Conservation (phyloP, 1,140 invertebrate genomes). For the Cotesia vestalis region DNA sequence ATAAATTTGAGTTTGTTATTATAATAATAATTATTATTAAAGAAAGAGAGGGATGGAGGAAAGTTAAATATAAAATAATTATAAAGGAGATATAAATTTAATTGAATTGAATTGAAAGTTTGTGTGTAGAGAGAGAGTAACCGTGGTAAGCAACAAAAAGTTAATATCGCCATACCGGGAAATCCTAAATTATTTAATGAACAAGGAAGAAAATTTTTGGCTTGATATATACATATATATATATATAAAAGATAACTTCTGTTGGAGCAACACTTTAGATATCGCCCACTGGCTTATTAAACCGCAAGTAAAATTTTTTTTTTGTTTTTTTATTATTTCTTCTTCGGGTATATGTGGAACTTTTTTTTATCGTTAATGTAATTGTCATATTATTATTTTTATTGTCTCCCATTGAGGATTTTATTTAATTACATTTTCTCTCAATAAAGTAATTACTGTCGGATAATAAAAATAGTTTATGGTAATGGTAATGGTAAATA, state of each 20-base stretch:
- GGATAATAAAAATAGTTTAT: too few species aligned
- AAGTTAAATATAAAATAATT: too few species aligned
- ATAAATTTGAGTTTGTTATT: too few species aligned
- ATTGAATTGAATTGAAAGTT: neutral
- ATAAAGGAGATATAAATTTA: too few species aligned
- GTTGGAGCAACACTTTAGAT: neutral
- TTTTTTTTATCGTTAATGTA: constrained; percentile 10
- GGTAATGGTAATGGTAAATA: neutral
- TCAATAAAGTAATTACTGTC: too few species aligned
- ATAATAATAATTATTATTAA: too few species aligned
- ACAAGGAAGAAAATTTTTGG: too few species aligned
- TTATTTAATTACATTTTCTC: constrained; percentile 2
- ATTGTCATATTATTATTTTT: constrained; percentile 27
- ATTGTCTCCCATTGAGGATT: neutral
- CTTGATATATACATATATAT: too few species aligned
- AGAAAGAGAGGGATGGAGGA: too few species aligned
- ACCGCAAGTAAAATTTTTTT: constrained; percentile 6
- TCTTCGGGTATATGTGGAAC: neutral
- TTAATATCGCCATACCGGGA: constrained; percentile 8
- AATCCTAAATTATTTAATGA: constrained; percentile 2
- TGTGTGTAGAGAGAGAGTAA: neutral
- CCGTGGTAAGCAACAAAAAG: neutral
- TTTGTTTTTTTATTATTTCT: too few species aligned
- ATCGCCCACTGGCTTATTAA: constrained; percentile 22
- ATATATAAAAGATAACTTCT: too few species aligned